phyloP scores from a whole-genome alignment of 1,140 invertebrate genomes.

The Himalopsyche phryganea region DNA sequence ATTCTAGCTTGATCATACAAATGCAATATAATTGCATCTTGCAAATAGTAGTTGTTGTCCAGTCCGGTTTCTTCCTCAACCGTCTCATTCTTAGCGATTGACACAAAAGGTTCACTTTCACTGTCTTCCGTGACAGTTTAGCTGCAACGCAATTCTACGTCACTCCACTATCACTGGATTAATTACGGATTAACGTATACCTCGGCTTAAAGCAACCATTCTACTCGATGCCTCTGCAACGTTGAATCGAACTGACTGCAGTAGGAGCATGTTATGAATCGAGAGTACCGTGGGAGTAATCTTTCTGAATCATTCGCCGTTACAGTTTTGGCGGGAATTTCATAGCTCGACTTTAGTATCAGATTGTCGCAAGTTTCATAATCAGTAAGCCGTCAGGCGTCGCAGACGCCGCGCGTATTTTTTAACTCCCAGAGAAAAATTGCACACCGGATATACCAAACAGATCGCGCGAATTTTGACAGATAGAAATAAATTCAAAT shows the following conservation, averaged over 20 bases:
- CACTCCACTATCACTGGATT: no score
- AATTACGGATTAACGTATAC: background rate
- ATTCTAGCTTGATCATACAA: no score
- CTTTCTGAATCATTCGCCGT: background rate
- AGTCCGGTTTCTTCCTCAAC: background rate
- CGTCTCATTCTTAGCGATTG: slow-evolving; percentile 5
- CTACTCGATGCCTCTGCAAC: background rate
- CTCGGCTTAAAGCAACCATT: background rate
- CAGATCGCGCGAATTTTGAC: slow-evolving; percentile 21
- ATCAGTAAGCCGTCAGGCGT: slow-evolving; percentile 27
- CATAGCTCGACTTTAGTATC: slow-evolving; percentile 9
- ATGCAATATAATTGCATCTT: no score
- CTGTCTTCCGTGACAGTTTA: slow-evolving; percentile 18
- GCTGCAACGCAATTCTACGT: background rate
- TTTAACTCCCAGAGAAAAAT: no score
- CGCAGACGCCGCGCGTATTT: slow-evolving; percentile 16
- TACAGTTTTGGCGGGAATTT: slow-evolving; percentile 18
- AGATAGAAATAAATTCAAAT: slow-evolving; percentile 3
- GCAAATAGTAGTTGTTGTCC: background rate
- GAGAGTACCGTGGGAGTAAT: slow-evolving; percentile 15
- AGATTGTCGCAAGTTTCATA: slow-evolving; percentile 19
- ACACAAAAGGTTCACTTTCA: slow-evolving; percentile 33
- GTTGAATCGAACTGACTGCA: background rate
- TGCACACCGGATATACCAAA: no score
- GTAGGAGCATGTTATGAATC: slow-evolving; percentile 1